Conservation (phyloP, 2,113 vertebrate genomes). For the Lota lota region DNA sequence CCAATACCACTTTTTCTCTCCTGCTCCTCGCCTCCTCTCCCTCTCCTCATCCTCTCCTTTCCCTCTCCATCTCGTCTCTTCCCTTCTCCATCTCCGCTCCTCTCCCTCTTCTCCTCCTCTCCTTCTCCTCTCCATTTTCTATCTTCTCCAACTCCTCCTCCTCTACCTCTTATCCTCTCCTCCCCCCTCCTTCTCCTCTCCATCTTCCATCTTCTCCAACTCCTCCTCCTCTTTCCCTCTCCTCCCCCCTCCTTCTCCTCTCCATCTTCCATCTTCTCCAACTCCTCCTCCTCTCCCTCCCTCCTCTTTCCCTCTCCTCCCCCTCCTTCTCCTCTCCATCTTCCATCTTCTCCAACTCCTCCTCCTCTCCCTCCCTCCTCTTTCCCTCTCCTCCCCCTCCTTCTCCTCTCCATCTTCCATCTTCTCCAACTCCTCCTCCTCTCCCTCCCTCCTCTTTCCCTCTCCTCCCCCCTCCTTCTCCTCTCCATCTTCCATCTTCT, state of each 20-base stretch:
- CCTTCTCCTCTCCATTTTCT: slow-evolving; percentile 56
- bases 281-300: not conserved
- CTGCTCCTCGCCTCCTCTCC: not conserved
- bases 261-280: not conserved
- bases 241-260: not conserved
- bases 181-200: slow-evolving; percentile 34
- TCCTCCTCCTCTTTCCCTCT: not conserved
- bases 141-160: slow-evolving; percentile 79
- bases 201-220: too few species aligned
- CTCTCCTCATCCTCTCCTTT: too few species aligned
- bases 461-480: not conserved
- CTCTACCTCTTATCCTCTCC: slow-evolving; percentile 55
- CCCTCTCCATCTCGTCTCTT: not conserved
- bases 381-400: slow-evolving; percentile 68
- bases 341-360: too few species aligned
- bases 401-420: not conserved
- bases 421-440: not conserved
- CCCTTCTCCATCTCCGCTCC: not conserved
- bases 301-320: slow-evolving; percentile 77
- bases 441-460: too few species aligned
- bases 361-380: slow-evolving; percentile 33
- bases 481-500: not conserved
- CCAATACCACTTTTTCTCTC: not conserved
- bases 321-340: slow-evolving; percentile 79
- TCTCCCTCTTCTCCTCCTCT: not conserved